Conservation (phyloP, 2,888 invertebrate species). For the Parapristionchus giblindavisi region DNA sequence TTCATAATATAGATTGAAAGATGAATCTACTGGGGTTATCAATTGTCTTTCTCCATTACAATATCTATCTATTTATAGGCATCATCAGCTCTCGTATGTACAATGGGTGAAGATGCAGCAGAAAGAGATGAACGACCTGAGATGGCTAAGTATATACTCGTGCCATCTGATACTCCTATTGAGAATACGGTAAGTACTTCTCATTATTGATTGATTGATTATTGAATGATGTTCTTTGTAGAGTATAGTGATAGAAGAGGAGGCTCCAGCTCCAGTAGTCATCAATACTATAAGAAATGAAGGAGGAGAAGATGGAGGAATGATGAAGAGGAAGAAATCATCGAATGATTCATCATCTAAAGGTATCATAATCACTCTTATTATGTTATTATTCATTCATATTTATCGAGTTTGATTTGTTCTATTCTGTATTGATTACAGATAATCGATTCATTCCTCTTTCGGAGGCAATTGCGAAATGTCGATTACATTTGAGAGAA, state of each 20-base stretch:
- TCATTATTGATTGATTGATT: neutral
- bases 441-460: slow-evolving; percentile 1
- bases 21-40: too few relatives aligned
- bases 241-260: slow-evolving; percentile 15
- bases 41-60: too few relatives aligned
- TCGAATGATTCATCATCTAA: too few relatives aligned
- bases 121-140: slow-evolving; percentile 2
- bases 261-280: slow-evolving; percentile 16
- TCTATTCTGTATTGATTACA: too few relatives aligned
- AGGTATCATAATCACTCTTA: too few relatives aligned
- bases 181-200: neutral
- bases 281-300: neutral
- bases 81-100: slow-evolving; percentile 4
- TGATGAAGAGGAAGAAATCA: slow-evolving; percentile 2
- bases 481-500: slow-evolving; percentile 13
- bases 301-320: slow-evolving; percentile 9
- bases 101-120: slow-evolving; percentile 37
- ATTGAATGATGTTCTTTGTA: neutral
- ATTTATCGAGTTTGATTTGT: too few relatives aligned
- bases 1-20: slow-evolving; percentile 6
- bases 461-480: slow-evolving; percentile 13
- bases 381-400: too few relatives aligned
- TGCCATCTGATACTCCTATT: slow-evolving; percentile 13
- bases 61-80: too few relatives aligned
- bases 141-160: slow-evolving; percentile 20